A percentile compares a stretch with the other conserved stretches of the same genome.
phyloP scores from a whole-genome alignment of 1,140 invertebrate species.

The Pseudachorutes palmiensis region DNA sequence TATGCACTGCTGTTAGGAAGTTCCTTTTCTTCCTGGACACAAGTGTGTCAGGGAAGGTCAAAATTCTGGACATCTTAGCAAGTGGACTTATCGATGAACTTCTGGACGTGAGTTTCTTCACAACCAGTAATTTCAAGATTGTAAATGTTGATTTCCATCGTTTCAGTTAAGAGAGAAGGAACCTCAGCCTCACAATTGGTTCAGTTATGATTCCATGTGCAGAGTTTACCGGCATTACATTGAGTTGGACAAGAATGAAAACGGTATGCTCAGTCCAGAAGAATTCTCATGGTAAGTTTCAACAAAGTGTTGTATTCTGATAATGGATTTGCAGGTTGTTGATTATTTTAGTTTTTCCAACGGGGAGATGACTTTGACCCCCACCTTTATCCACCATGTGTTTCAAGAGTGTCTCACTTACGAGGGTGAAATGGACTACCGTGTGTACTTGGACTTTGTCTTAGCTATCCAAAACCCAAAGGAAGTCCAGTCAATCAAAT shows the following conservation, averaged over 20 bases:
- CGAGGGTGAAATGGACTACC: constrained; percentile 96
- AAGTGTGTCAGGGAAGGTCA: constrained; percentile 71
- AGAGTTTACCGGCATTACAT: constrained; percentile 88
- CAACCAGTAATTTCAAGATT: constrained; percentile 8
- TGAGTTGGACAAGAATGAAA: constrained; percentile 86
- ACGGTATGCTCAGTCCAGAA: constrained; percentile 86
- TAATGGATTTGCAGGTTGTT: neutral
- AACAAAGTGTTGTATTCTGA: neutral
- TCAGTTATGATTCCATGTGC: constrained; percentile 80
- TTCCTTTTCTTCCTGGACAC: constrained; percentile 94
- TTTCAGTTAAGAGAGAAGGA: constrained; percentile 71
- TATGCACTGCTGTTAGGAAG: constrained; percentile 88
- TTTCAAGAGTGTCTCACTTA: constrained; percentile 94
- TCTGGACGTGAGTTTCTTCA: constrained; percentile 55
- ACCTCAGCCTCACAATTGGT: constrained; percentile 80
- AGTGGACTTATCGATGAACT: constrained; percentile 88
- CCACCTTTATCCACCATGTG: constrained; percentile 81
- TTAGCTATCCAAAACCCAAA: constrained; percentile 84
- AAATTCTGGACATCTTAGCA: constrained; percentile 82
- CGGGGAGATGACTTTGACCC: constrained; percentile 66
- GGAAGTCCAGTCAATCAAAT: constrained; percentile 83
- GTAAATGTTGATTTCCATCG: neutral
- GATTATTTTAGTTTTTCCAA: constrained; percentile 64
- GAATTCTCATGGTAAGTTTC: constrained; percentile 65
- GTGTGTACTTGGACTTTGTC: constrained; percentile 91